Evolutionary conservation across 1,140 invertebrate species (phyloP).

Genomic region (Phymorhynchus buccinoides): DNA sequence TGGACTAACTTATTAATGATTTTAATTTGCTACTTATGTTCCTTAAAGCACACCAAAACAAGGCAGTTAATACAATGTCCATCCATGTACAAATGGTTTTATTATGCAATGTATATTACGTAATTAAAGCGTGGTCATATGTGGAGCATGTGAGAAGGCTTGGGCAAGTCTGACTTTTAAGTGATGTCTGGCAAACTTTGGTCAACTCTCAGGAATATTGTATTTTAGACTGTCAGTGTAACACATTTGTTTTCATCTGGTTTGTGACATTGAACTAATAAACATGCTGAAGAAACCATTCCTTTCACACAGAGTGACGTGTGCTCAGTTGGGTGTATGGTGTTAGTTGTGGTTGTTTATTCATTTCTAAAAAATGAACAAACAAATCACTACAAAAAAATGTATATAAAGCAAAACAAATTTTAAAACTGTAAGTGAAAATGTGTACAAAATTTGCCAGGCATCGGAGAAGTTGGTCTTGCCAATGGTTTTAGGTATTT

Average conservation of each 20-base stretch:
- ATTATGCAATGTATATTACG: too few relatives aligned
- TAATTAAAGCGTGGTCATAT: too few relatives aligned
- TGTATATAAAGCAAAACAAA: neutral
- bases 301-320: neutral
- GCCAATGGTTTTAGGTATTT: too few relatives aligned
- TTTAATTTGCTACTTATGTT: too few relatives aligned
- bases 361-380: too few relatives aligned
- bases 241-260: neutral
- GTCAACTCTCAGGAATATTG: neutral
- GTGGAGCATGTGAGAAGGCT: neutral
- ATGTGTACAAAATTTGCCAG: neutral
- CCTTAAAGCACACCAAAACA: too few relatives aligned
- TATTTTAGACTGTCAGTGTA: neutral
- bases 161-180: neutral
- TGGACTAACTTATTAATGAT: too few relatives aligned
- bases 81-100: too few relatives aligned
- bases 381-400: neutral
- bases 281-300: neutral
- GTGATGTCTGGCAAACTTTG: slow-evolving; percentile 13
- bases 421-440: neutral
- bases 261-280: neutral
- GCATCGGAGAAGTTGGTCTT: neutral
- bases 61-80: too few relatives aligned
- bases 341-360: neutral
- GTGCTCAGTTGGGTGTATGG: neutral